A percentile compares a stretch with the other conserved stretches of the same genome.
Conservation (phyloP, 2,113 vertebrate species). For the Vanacampus margaritifer region DNA sequence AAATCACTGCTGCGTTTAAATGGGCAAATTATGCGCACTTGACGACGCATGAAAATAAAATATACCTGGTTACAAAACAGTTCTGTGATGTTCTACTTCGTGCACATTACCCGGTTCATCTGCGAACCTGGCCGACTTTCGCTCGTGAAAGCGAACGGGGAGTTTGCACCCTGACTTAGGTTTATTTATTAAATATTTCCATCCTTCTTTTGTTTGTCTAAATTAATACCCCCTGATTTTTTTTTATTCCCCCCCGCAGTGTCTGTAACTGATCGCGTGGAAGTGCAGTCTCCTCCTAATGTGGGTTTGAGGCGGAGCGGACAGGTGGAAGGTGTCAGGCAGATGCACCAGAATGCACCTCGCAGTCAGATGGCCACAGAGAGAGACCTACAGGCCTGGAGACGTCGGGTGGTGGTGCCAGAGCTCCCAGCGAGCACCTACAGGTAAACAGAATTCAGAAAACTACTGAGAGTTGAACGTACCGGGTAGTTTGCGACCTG, state of each 20-base stretch:
- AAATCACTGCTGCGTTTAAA: no score
- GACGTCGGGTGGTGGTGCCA: constrained; percentile 88
- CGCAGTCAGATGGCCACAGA: constrained; percentile 94
- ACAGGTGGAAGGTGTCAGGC: constrained; percentile 93
- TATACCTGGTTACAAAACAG: no score
- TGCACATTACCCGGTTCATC: no score
- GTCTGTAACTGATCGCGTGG: constrained; percentile 81
- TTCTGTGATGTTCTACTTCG: no score
- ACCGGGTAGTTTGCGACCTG: neutral
- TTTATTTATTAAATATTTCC: neutral
- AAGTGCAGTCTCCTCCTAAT: constrained; percentile 88
- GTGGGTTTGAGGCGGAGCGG: constrained; percentile 92
- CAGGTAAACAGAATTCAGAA: constrained; percentile 68
- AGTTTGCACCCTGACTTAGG: no score
- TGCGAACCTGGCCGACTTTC: no score
- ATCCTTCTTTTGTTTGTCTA: neutral
- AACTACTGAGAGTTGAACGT: neutral
- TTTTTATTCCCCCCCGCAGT: constrained; percentile 55
- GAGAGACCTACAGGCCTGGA: constrained; percentile 92
- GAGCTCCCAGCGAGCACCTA: constrained; percentile 78
- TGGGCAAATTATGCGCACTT: no score
- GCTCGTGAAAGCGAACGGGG: no score
- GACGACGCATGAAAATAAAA: no score
- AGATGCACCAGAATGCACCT: constrained; percentile 95
- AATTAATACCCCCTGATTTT: neutral